phyloP scores from a whole-genome alignment of 2,797 vertebrate genomes.

The Coregonus suidteri region DNA sequence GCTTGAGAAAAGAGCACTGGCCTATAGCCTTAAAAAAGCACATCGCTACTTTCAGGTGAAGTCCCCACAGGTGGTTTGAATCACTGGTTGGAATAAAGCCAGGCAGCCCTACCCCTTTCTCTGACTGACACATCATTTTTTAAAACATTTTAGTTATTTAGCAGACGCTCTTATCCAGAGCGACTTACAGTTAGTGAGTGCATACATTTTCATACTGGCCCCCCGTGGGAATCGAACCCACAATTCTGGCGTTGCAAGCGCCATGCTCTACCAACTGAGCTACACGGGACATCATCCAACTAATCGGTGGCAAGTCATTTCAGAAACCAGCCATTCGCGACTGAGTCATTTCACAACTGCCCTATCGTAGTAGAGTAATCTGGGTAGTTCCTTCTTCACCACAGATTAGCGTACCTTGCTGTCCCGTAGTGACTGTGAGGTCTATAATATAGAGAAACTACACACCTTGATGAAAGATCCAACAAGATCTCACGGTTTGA shows the following conservation, averaged over 20 bases:
- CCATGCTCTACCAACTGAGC: too few relatives aligned
- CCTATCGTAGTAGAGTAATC: background rate
- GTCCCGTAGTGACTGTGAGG: background rate
- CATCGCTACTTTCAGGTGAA: slow-evolving; percentile 44
- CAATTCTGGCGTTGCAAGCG: too few relatives aligned
- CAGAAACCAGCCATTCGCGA: background rate
- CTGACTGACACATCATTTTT: slow-evolving; percentile 23
- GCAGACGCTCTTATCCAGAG: too few relatives aligned
- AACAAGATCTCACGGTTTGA: too few relatives aligned
- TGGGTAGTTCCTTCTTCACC: background rate
- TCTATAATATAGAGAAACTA: background rate
- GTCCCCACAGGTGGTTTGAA: slow-evolving; percentile 46
- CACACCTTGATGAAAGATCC: background rate
- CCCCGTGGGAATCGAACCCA: too few relatives aligned
- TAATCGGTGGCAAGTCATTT: slow-evolving; percentile 27
- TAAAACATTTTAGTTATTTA: too few relatives aligned
- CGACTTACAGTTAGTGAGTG: too few relatives aligned
- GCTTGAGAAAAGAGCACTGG: background rate
- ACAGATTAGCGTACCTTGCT: background rate
- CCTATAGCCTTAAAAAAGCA: slow-evolving; percentile 25
- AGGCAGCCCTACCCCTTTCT: slow-evolving; percentile 28
- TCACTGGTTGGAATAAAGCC: slow-evolving; percentile 1
- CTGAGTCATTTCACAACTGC: background rate
- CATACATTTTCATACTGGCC: too few relatives aligned
- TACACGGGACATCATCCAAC: slow-evolving; percentile 18